Conservation (phyloP, 2,888 invertebrate genomes). For the Invenusta paracnida region DNA sequence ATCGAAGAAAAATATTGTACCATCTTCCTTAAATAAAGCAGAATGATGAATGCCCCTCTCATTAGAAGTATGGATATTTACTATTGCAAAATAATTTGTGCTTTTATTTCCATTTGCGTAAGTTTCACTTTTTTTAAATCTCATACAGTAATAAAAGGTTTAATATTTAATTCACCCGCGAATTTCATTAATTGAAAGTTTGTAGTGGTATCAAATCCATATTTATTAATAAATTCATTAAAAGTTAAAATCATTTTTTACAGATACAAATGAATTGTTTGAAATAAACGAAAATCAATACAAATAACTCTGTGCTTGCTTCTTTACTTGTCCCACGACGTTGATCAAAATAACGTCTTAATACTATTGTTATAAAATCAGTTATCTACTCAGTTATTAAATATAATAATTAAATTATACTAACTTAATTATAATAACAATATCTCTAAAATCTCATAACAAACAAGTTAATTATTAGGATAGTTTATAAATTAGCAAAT, state of each 20-base stretch:
- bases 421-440: too few species aligned
- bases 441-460: too few species aligned
- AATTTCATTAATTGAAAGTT: neutral
- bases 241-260: neutral
- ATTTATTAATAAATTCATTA: neutral
- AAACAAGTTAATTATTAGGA: too few species aligned
- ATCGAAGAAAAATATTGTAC: neutral
- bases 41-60: neutral
- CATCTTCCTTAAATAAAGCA: neutral
- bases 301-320: too few species aligned
- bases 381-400: too few species aligned
- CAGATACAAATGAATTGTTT: neutral
- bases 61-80: neutral
- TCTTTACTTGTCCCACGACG: too few species aligned
- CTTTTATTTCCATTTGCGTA: neutral
- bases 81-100: neutral
- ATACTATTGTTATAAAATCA: too few species aligned
- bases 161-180: neutral
- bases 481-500: too few species aligned
- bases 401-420: too few species aligned
- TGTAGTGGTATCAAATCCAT: neutral
- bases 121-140: neutral
- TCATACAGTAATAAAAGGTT: neutral
- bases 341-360: too few species aligned
- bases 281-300: too few species aligned